These are phyloP conservation scores for Myotis daubentonii DNA, from an alignment of 2,797 vertebrate species.

Conservation along the genomic window DNA sequence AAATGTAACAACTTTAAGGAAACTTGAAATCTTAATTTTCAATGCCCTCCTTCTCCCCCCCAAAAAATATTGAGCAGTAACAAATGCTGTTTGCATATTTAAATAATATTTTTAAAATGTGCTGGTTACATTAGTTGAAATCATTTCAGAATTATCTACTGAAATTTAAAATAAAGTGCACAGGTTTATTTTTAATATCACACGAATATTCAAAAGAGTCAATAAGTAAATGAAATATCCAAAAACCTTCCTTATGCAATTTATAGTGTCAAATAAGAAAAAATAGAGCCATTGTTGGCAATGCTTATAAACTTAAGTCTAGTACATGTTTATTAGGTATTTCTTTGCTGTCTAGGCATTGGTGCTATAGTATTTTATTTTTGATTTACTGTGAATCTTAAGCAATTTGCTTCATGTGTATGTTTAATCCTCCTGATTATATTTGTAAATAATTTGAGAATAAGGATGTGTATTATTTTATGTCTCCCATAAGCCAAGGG, in stretches of 20 bases:
- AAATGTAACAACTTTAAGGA: not conserved
- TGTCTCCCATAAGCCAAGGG: fast-evolving
- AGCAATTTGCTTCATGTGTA: not conserved
- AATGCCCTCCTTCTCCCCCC: too few relatives aligned
- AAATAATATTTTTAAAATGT: not conserved
- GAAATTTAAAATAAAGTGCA: not conserved
- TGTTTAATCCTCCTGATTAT: not conserved
- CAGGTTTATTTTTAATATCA: not conserved
- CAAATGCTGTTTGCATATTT: not conserved
- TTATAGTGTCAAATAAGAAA: not conserved
- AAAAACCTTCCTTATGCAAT: not conserved
- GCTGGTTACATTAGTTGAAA: not conserved
- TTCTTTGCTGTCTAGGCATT: not conserved
- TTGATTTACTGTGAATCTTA: not conserved
- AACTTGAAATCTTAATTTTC: not conserved
- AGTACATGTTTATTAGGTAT: not conserved
- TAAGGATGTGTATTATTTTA: not conserved
- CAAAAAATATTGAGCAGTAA: not conserved
- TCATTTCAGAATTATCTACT: not conserved
- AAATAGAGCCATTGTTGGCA: not conserved
- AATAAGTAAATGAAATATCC: not conserved
- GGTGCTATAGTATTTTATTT: not conserved
- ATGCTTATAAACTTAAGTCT: not conserved
- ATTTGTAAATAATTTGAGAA: not conserved
- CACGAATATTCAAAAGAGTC: not conserved